Base-by-base conservation (phyloP, 2,888 invertebrate genomes). In the Teleogryllus oceanicus region DNA sequence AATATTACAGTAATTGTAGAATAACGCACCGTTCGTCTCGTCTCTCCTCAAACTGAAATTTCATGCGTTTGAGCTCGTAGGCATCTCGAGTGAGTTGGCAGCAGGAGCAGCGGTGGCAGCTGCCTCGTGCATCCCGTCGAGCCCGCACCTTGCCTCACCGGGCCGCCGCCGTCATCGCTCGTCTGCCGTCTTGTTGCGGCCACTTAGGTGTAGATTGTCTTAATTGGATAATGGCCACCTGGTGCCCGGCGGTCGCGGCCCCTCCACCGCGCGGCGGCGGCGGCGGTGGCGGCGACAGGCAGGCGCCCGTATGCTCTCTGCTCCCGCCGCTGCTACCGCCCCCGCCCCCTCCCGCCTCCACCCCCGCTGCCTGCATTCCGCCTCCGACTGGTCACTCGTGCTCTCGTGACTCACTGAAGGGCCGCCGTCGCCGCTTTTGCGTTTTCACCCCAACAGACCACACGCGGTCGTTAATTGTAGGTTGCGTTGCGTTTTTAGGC, bases 221-320 rank as follows among this genome's bases (percentile, higher is more conserved):
- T 62, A 62, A 62, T 62, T 62, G 62, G 62, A n/a, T 62, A 62
- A 62, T 62, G 62, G 62, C 62, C 62, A 62, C 62, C 62, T 62
- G 62, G 62, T 62, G 62, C 62, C 62, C n/a, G 62, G 62, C 62
- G 62, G 62, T 62, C 62, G 12, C 62, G 62, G 62, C 62, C 62
- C 62, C 62, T 62, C 62, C 37, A 37, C 37, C 37, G 37, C 37
- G 37, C 37, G 37, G 37, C 37, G 37, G 37, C 37, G 37, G 37
- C 8, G 37, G 37, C 37, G 24, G 24, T 3, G 37, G 37, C 37
- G 8, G 37, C 8, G 8, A 37, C 37, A 37, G 37, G 37, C 8
- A 37, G 37, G 37, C 37, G 37, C 37, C 37, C 37, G 37, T 37
- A 37, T 37, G 37, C 37, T 37, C 37, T 62, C 62, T 0, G 13